Evolutionary conservation across 2,888 invertebrate species (phyloP).

Genomic region (Spodoptera littoralis): DNA sequence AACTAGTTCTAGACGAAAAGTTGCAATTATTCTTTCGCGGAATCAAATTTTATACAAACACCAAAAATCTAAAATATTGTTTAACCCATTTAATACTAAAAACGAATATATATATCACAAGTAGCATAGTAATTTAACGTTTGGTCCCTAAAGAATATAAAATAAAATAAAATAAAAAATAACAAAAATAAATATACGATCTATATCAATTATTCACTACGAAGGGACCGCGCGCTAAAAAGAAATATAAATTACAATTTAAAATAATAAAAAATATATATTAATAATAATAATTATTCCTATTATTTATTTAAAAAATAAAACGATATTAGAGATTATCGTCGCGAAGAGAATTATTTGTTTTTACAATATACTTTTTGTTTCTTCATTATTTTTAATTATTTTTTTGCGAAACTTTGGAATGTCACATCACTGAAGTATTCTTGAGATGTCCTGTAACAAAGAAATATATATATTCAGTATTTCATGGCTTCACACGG

Average conservation of each 20-base stretch:
- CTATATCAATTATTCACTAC: conserved; percentile 19
- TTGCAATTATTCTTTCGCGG: not conserved
- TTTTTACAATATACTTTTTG: conserved; percentile 49
- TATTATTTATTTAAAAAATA: conserved; percentile 60
- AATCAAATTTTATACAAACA: not conserved
- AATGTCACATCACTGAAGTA: conserved; percentile 86
- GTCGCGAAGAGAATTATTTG: conserved; percentile 73
- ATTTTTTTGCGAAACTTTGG: conserved; percentile 69
- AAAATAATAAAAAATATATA: conserved; percentile 59
- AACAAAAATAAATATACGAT: conserved; percentile 27
- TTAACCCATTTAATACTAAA: conserved; percentile 33
- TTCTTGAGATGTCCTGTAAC: conserved; percentile 81
- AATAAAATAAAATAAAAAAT: conserved; percentile 40
- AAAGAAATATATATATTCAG: conserved; percentile 19
- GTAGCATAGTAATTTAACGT: conserved; percentile 54
- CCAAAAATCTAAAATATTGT: not conserved
- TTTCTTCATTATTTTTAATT: conserved; percentile 10
- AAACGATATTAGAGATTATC: conserved; percentile 79
- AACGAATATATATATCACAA: conserved; percentile 53
- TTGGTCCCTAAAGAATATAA: conserved; percentile 43
- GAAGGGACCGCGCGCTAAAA: conserved; percentile 36
- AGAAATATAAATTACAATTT: not conserved
- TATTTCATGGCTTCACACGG: no score
- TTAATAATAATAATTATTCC: conserved; percentile 51
- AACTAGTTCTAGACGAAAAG: no score